Conservation (phyloP, 1,140 invertebrate genomes). For the Sycophila sp. region DNA sequence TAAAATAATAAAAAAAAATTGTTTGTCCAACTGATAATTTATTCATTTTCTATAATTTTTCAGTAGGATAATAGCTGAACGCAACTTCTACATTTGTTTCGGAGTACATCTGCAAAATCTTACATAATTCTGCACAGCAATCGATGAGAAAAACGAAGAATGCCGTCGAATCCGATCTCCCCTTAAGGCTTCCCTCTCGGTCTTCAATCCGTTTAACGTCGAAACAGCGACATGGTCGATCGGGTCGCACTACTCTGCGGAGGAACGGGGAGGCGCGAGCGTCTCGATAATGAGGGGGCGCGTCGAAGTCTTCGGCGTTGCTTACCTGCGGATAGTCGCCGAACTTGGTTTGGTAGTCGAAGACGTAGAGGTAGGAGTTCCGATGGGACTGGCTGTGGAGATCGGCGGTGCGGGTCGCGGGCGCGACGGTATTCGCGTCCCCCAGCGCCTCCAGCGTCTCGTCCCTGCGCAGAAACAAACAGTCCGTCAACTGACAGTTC, state of each 20-base stretch:
- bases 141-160: no score
- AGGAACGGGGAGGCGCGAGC: not conserved
- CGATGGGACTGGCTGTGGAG: conserved; percentile 85
- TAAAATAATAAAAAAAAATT: no score
- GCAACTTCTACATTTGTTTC: no score
- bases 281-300: no score
- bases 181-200: no score
- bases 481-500: conserved; percentile 18
- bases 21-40: no score
- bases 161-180: no score
- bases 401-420: conserved; percentile 90
- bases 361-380: conserved; percentile 91
- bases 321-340: conserved; percentile 90
- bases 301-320: not conserved
- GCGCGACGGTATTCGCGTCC: conserved; percentile 93
- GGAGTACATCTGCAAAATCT: no score
- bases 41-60: no score
- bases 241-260: not conserved
- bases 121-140: no score
- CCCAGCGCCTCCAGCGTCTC: conserved; percentile 93
- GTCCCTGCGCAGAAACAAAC: conserved; percentile 71
- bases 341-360: conserved; percentile 92
- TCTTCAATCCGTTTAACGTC: no score
- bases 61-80: no score
- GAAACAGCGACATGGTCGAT: not conserved